Percentiles rank a stretch among this genome's conserved stretches.
phyloP scores from a whole-genome alignment of 2,888 invertebrate species.

The Sesia bembeciformis region DNA sequence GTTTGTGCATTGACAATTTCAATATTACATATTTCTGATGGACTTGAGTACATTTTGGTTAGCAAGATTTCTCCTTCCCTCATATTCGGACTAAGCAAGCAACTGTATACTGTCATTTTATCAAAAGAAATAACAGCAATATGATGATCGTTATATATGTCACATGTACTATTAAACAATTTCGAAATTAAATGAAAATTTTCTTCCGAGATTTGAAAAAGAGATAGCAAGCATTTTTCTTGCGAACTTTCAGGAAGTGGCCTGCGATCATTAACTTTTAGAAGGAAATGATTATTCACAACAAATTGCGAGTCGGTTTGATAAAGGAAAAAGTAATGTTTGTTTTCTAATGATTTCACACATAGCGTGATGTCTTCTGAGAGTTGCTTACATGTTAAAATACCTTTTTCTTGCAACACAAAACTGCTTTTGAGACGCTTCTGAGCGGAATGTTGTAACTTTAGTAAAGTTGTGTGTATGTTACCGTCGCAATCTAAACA shows the following conservation, averaged over 20 bases:
- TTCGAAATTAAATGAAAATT: too few species aligned
- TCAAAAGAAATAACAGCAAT: constrained; percentile 35
- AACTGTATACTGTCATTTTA: constrained; percentile 27
- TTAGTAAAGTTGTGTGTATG: constrained; percentile 34
- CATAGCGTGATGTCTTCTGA: constrained; percentile 23
- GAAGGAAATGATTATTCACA: too few species aligned
- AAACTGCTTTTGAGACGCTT: constrained; percentile 32
- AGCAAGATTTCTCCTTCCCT: constrained; percentile 17
- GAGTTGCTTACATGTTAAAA: constrained; percentile 18
- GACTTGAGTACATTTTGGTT: constrained; percentile 36
- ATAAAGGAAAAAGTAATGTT: too few species aligned
- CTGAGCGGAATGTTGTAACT: constrained; percentile 36
- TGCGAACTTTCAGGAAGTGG: too few species aligned
- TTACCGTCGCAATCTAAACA: constrained; percentile 40
- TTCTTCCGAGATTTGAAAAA: too few species aligned
- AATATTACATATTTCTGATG: constrained; percentile 39
- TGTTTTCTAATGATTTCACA: constrained; percentile 18
- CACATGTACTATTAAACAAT: constrained; percentile 6
- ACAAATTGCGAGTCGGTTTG: too few species aligned
- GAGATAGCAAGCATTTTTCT: too few species aligned
- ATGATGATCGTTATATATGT: constrained; percentile 8
- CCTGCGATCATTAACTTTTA: too few species aligned
- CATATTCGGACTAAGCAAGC: constrained; percentile 23
- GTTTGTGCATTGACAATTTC: constrained; percentile 19
- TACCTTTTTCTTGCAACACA: constrained; percentile 22